Percentiles rank a stretch among this genome's conserved stretches.
phyloP scores from a whole-genome alignment of 35 echinoderm and acorn worm species.

The Stichopus chloronotus region DNA sequence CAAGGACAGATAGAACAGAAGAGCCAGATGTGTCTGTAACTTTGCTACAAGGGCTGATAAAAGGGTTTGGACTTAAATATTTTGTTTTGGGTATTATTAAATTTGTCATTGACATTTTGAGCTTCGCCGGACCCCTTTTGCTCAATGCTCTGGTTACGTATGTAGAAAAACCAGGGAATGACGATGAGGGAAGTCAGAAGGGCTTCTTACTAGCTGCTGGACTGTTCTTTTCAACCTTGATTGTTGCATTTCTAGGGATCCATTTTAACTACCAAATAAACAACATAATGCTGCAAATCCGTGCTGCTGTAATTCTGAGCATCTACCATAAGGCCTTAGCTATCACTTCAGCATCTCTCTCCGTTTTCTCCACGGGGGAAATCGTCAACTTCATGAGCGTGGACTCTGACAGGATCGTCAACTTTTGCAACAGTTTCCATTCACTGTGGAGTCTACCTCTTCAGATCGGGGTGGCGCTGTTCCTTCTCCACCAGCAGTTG shows the following conservation, averaged over 20 bases:
- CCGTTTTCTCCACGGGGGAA: constrained; percentile 83
- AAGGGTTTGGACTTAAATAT: constrained; percentile 80
- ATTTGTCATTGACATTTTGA: constrained; percentile 76
- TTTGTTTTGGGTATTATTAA: constrained; percentile 85
- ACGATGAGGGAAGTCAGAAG: constrained; percentile 39
- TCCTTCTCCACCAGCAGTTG: constrained; percentile 82
- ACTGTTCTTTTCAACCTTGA: constrained; percentile 74
- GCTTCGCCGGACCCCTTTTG: constrained; percentile 85
- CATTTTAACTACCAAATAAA: constrained; percentile 93
- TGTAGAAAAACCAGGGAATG: constrained; percentile 64
- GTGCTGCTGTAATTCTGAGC: constrained; percentile 82
- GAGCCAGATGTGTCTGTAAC: constrained; percentile 29
- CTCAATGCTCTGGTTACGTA: constrained; percentile 89
- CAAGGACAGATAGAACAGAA: neutral
- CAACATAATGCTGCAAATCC: constrained; percentile 77
- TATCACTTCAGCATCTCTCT: constrained; percentile 75
- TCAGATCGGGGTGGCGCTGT: constrained; percentile 83
- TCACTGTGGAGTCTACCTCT: constrained; percentile 97
- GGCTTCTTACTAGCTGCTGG: constrained; percentile 92
- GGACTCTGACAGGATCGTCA: constrained; percentile 86
- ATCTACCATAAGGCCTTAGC: constrained; percentile 86
- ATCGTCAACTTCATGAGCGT: constrained; percentile 99
- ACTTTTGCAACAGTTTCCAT: constrained; percentile 97
- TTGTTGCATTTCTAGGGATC: constrained; percentile 71
- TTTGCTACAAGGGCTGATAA: constrained; percentile 67